These are phyloP conservation scores for Dipodomys merriami DNA, from an alignment of 2,113 vertebrate species.

Conservation along the genomic window DNA sequence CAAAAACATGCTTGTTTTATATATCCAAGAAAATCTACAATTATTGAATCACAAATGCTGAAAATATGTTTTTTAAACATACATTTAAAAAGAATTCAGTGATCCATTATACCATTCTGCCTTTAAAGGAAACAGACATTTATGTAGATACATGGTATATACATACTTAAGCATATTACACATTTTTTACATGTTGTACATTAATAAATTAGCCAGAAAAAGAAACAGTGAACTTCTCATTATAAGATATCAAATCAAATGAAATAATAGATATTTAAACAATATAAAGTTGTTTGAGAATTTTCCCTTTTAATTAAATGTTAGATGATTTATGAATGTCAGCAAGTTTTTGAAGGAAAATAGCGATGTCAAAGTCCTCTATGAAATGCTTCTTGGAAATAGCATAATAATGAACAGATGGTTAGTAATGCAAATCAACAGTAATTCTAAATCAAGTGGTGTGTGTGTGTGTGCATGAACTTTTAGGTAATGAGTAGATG, in stretches of 20 bases:
- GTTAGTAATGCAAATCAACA: conserved; percentile 12
- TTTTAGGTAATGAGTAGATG: neutral
- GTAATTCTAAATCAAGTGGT: neutral
- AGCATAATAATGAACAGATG: conserved; percentile 48
- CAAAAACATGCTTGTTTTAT: neutral
- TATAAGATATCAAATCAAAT: neutral
- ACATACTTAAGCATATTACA: neutral
- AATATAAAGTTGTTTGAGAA: neutral
- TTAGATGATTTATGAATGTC: neutral
- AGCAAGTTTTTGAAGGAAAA: neutral
- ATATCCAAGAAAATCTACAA: neutral
- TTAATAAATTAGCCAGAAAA: neutral
- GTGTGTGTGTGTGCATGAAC: neutral
- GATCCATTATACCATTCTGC: neutral
- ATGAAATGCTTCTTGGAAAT: neutral
- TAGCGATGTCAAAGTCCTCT: neutral
- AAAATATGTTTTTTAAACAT: no score
- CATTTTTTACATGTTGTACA: neutral
- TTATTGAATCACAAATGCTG: neutral
- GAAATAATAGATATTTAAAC: conserved; percentile 22
- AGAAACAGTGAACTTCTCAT: neutral
- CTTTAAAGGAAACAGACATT: neutral
- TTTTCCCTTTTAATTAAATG: neutral
- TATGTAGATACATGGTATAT: neutral
- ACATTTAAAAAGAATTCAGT: neutral